Evolutionary conservation across 2,797 vertebrate genomes (phyloP).

Genomic region (Rhinatrema bivittatum): DNA sequence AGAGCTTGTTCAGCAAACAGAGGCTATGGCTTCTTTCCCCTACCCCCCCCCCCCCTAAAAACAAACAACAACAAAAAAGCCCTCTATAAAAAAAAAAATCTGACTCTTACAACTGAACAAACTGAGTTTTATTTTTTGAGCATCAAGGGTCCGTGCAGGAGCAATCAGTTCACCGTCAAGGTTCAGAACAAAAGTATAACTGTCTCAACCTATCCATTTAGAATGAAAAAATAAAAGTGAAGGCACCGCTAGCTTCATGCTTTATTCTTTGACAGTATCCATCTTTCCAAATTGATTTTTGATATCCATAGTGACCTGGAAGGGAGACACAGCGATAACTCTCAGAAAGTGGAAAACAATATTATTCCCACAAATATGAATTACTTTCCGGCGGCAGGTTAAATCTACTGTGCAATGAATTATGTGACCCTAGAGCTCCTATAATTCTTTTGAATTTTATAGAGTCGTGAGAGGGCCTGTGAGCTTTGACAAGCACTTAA

Average conservation of each 20-base stretch:
- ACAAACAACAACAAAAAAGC: too few relatives aligned
- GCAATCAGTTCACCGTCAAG: constrained; percentile 44
- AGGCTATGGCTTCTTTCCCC: too few relatives aligned
- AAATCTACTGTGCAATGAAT: constrained; percentile 75
- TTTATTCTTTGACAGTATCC: constrained; percentile 70
- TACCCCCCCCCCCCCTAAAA: too few relatives aligned
- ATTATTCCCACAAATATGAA: constrained; percentile 82
- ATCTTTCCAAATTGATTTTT: constrained; percentile 82
- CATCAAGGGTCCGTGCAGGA: constrained; percentile 35
- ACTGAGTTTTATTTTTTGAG: constrained; percentile 34
- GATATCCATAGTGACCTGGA: constrained; percentile 78
- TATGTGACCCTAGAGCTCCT: constrained; percentile 69
- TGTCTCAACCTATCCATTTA: constrained; percentile 52
- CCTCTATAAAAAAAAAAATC: too few relatives aligned
- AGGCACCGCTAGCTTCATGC: constrained; percentile 55
- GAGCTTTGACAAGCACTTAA: constrained; percentile 73
- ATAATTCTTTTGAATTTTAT: constrained; percentile 76
- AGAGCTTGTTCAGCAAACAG: too few relatives aligned
- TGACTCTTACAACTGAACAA: constrained; percentile 36
- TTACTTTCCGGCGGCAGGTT: constrained; percentile 75
- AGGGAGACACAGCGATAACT: constrained; percentile 72
- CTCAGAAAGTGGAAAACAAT: constrained; percentile 79
- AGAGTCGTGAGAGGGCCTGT: constrained; percentile 59
- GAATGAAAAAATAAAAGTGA: constrained; percentile 51
- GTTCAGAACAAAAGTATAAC: constrained; percentile 46